Evolutionary conservation across 2,113 vertebrate species (phyloP), one percentile per base, ranked within the genome.

Genomic region (Bucco capensis): DNA sequence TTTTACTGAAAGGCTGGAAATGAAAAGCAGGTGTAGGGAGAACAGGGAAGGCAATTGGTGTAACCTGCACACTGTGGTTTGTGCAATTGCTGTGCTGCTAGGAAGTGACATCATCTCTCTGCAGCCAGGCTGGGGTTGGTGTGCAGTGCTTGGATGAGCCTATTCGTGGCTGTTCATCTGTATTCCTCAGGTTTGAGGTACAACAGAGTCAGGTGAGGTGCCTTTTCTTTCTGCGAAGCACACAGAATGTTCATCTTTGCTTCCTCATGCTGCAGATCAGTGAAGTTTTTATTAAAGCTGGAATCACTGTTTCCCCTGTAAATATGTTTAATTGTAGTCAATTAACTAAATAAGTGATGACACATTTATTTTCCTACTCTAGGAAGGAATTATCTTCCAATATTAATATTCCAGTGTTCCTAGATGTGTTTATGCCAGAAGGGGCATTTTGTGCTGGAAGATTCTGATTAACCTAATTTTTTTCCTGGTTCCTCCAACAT

Each of bases 301-400:
- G 31, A 42, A 71, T 25, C 53, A 14, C 70, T 84, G 21, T 91
- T 88, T 84, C 40, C n/a, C 21, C 21, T 65, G 21, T 27, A 91
- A 89, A 50, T 57, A 53, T n/a, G 66, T 91, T 69, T 88, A 83
- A 85, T 88, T 76, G 87, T 42, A 38, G 46, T 61, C 60, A 31
- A 9, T 76, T 31, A 73, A 88, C 91, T 92, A 76, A 92, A 8
- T 67, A 60, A 80, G 72, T 58, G 79, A 76, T 70, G 86, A 80
- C 72, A 77, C 60, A 38, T 89, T 83, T 76, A 85, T 91, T 91
- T 95, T 80, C 72, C 76, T 66, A 4, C 47, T 91, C 72, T 46
- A 88, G 40, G 47, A 80, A 57, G 33, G 31, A 35, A 0, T 42
- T 69, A 85, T 86, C 66, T 64, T 4, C 1, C n/a, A 49, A 49